Percentiles rank a stretch among this genome's conserved stretches.
Conservation (phyloP, 2,113 vertebrate genomes). For the Antennarius striatus region DNA sequence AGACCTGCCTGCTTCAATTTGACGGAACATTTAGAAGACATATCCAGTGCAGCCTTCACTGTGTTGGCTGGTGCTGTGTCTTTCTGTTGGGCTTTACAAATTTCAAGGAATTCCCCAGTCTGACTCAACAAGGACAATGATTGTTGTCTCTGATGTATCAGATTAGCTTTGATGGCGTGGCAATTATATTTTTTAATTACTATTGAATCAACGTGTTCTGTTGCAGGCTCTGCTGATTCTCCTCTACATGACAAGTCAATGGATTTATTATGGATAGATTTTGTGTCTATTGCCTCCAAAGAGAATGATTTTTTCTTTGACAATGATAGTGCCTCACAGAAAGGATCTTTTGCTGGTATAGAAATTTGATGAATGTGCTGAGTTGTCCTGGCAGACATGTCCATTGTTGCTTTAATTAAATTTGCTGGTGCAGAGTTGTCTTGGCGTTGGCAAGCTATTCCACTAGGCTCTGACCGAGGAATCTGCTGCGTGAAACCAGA, state of each 20-base stretch:
- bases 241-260: constrained; percentile 57
- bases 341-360: constrained; percentile 21
- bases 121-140: constrained; percentile 26
- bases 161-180: not conserved
- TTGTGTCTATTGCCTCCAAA: constrained; percentile 26
- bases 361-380: constrained; percentile 7
- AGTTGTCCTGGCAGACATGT: constrained; percentile 70
- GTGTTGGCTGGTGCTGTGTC: constrained; percentile 54
- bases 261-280: constrained; percentile 27
- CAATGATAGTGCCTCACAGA: constrained; percentile 58
- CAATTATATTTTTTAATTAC: constrained; percentile 6
- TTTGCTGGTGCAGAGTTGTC: constrained; percentile 68
- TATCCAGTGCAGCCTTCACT: constrained; percentile 55
- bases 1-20: constrained; percentile 9
- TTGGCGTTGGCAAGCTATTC: constrained; percentile 31
- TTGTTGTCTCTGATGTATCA: constrained; percentile 11
- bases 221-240: constrained; percentile 14
- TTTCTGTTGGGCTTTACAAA: constrained; percentile 9
- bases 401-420: constrained; percentile 62
- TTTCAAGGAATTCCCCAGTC: constrained; percentile 31
- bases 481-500: constrained; percentile 7
- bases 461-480: constrained; percentile 11
- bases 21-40: constrained; percentile 47
- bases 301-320: constrained; percentile 49
- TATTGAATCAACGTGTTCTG: not conserved